phyloP scores from a whole-genome alignment of 2,113 vertebrate species.

The Butorides virescens region DNA sequence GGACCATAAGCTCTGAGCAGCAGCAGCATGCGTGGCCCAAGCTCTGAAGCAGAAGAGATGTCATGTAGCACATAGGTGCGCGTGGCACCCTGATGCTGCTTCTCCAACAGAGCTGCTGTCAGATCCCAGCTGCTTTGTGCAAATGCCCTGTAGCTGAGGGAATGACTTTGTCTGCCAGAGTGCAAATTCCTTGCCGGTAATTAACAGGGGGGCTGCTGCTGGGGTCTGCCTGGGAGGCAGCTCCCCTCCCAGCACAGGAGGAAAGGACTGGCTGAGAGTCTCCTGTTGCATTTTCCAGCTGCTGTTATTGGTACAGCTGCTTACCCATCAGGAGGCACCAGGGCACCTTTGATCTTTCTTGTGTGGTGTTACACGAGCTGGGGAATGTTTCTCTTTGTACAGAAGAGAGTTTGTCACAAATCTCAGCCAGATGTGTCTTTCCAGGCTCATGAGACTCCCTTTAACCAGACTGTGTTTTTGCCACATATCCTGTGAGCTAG shows the following conservation, averaged over 20 bases:
- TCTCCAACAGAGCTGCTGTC: neutral
- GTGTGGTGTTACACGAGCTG: conserved; percentile 16
- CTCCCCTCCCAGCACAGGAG: neutral
- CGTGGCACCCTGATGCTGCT: neutral
- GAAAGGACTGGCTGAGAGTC: neutral
- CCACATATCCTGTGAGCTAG: neutral
- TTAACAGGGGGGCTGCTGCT: conserved; percentile 38
- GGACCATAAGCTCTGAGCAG: neutral
- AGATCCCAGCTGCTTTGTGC: neutral
- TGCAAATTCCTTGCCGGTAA: conserved; percentile 42
- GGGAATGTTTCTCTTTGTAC: conserved; percentile 7
- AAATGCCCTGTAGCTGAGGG: neutral
- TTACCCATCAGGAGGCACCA: conserved; percentile 2
- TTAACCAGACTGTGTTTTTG: neutral
- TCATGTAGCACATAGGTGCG: neutral
- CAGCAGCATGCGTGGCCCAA: neutral
- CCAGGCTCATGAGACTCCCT: neutral
- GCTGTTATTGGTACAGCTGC: conserved; percentile 58
- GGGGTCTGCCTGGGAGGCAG: neutral
- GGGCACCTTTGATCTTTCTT: conserved; percentile 51
- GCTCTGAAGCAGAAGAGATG: neutral
- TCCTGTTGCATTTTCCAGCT: conserved; percentile 36
- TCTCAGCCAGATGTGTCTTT: neutral
- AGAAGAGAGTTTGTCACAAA: conserved; percentile 12
- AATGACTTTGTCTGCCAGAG: conserved; percentile 31